Evolutionary conservation across 1,140 invertebrate species (phyloP).

Genomic region (Melitaea cinxia): DNA sequence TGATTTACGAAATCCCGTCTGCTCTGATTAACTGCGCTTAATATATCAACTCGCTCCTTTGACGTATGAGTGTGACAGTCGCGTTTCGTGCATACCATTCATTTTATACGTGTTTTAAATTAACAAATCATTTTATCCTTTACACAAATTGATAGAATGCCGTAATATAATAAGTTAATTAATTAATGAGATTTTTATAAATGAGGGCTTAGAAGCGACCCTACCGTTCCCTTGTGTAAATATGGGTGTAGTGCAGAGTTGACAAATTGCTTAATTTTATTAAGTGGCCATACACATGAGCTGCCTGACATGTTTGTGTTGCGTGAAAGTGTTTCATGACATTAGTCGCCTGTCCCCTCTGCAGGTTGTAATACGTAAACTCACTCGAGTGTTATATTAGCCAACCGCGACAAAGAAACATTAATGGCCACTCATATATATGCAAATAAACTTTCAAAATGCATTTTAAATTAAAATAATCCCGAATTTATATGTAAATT

Average conservation of each 20-base stretch:
- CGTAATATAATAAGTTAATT: slow-evolving; percentile 41
- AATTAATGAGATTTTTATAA: slow-evolving; percentile 52
- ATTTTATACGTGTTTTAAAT: slow-evolving; percentile 18
- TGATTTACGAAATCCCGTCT: slow-evolving; percentile 55
- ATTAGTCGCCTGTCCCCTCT: slow-evolving; percentile 36
- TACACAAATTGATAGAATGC: slow-evolving; percentile 2
- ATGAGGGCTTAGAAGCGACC: slow-evolving; percentile 43
- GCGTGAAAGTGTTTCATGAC: slow-evolving; percentile 46
- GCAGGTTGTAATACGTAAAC: slow-evolving; percentile 49
- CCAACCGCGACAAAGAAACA: slow-evolving; percentile 65
- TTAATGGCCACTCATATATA: slow-evolving; percentile 72
- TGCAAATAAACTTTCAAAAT: slow-evolving; percentile 77
- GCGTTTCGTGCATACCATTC: slow-evolving; percentile 11
- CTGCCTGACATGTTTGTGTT: slow-evolving; percentile 55
- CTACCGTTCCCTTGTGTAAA: slow-evolving; percentile 52
- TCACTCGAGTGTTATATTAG: slow-evolving; percentile 66
- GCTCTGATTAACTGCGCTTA: slow-evolving; percentile 33
- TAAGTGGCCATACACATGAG: slow-evolving; percentile 66
- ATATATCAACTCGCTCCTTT: slow-evolving; percentile 27
- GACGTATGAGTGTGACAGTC: slow-evolving; percentile 17
- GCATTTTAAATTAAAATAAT: slow-evolving; percentile 80
- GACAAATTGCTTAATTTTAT: slow-evolving; percentile 80
- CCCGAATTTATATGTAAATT: slow-evolving; percentile 80
- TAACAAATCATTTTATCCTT: slow-evolving; percentile 10
- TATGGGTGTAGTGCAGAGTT: slow-evolving; percentile 61